Conservation (phyloP, 2,888 invertebrate species). For the Polietes domitor region DNA sequence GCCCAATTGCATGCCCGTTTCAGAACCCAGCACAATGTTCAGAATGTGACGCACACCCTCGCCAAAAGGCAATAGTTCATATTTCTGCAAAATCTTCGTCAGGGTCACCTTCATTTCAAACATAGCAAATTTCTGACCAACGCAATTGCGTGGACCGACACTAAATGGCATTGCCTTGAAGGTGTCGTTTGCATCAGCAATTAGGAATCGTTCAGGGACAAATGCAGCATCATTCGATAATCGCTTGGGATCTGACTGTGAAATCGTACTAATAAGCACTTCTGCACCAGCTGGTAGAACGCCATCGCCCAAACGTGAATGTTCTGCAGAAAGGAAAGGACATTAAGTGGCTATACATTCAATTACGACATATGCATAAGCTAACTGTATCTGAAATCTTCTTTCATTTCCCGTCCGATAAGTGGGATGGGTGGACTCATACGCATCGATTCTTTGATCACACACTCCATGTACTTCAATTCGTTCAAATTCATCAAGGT, state of each 20-base stretch:
- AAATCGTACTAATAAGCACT: slow-evolving; percentile 69
- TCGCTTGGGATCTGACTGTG: slow-evolving; percentile 54
- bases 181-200: neutral
- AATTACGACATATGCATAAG: neutral
- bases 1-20: slow-evolving; percentile 72
- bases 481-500: slow-evolving; percentile 41
- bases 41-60: slow-evolving; percentile 66
- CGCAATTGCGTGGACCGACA: slow-evolving; percentile 71
- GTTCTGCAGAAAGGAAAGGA: slow-evolving; percentile 63
- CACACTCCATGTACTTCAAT: slow-evolving; percentile 69
- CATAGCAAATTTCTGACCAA: slow-evolving; percentile 69
- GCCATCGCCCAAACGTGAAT: slow-evolving; percentile 69
- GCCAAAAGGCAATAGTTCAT: slow-evolving; percentile 72
- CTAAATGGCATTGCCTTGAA: slow-evolving; percentile 65
- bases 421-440: slow-evolving; percentile 84
- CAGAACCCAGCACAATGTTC: slow-evolving; percentile 68
- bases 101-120: slow-evolving; percentile 68
- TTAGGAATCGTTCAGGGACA: slow-evolving; percentile 70
- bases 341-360: too few species aligned
- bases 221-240: slow-evolving; percentile 63
- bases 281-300: slow-evolving; percentile 70
- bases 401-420: slow-evolving; percentile 67
- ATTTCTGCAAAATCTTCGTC: slow-evolving; percentile 68
- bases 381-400: slow-evolving; percentile 71
- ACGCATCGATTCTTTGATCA: slow-evolving; percentile 84